Conservation (phyloP, 2,113 vertebrate genomes). For the Theristicus caerulescens region DNA sequence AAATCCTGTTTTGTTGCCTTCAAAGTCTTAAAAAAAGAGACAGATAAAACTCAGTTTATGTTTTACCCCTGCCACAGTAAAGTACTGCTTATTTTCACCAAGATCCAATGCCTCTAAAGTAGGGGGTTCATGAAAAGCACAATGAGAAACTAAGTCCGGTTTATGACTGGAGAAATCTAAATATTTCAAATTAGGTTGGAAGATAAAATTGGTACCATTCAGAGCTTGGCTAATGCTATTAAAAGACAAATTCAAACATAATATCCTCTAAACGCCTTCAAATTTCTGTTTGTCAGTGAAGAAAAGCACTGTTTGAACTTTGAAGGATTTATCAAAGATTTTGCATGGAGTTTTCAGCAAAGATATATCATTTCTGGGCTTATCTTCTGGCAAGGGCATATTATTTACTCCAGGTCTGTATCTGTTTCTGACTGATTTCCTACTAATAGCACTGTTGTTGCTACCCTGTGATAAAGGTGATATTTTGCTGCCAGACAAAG, state of each 20-base stretch:
- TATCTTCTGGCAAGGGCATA: background rate
- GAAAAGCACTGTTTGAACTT: constrained; percentile 80
- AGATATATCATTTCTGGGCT: constrained; percentile 15
- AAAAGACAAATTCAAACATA: constrained; percentile 82
- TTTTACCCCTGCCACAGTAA: constrained; percentile 74
- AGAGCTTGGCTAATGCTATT: constrained; percentile 78
- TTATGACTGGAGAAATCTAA: constrained; percentile 80
- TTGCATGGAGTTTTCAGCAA: constrained; percentile 73
- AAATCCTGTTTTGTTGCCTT: background rate
- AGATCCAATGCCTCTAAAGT: constrained; percentile 76
- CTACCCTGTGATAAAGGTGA: constrained; percentile 10
- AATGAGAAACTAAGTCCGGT: constrained; percentile 77
- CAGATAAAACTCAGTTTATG: constrained; percentile 71
- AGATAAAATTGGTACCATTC: constrained; percentile 75
- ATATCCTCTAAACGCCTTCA: constrained; percentile 66
- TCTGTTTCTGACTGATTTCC: background rate
- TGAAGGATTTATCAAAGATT: constrained; percentile 77
- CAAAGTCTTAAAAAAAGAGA: background rate
- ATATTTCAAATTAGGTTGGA: constrained; percentile 75
- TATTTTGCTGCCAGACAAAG: constrained; percentile 82
- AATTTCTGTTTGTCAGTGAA: constrained; percentile 78
- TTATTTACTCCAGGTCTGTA: background rate
- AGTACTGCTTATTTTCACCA: constrained; percentile 81
- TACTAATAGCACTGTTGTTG: background rate
- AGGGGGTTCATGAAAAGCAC: constrained; percentile 72